Evolutionary conservation across 2,888 invertebrate species (phyloP).

Genomic region (Thecophora atra): DNA sequence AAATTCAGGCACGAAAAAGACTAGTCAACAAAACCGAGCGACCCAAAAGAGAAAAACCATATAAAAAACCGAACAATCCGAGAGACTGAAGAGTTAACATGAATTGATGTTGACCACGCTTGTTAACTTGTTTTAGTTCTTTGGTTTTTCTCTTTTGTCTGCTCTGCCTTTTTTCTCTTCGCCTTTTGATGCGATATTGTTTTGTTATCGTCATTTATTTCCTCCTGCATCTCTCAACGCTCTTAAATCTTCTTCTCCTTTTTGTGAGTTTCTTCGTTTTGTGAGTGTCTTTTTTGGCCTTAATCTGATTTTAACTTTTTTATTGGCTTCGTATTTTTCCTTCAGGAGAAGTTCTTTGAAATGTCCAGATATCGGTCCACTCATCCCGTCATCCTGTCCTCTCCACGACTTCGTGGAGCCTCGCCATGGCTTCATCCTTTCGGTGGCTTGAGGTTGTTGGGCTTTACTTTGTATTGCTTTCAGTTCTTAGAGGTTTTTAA

Average conservation of each 20-base stretch:
- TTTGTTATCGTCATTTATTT: background rate
- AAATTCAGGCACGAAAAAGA: background rate
- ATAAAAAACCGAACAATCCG: background rate
- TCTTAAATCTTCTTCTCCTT: background rate
- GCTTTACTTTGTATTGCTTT: background rate
- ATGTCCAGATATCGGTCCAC: background rate
- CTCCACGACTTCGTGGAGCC: constrained; percentile 10
- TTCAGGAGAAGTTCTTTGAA: background rate
- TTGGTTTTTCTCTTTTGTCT: background rate
- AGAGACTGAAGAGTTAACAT: background rate
- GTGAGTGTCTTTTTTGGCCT: background rate
- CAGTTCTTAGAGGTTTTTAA: background rate
- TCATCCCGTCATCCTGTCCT: no score
- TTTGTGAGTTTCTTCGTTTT: background rate
- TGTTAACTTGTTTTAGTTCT: constrained; percentile 13
- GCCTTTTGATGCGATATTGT: background rate
- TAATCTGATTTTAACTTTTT: constrained; percentile 14
- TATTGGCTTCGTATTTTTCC: background rate
- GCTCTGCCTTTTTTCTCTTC: background rate
- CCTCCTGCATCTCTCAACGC: background rate
- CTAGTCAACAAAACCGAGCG: background rate
- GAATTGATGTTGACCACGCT: constrained; percentile 11
- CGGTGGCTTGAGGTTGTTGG: background rate
- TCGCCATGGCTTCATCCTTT: constrained; percentile 12
- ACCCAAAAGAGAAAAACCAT: background rate